A percentile compares a stretch with the other conserved stretches of the same genome.
Evolutionary conservation across 2,888 invertebrate genomes (phyloP).

Genomic region (Orthosia incerta): DNA sequence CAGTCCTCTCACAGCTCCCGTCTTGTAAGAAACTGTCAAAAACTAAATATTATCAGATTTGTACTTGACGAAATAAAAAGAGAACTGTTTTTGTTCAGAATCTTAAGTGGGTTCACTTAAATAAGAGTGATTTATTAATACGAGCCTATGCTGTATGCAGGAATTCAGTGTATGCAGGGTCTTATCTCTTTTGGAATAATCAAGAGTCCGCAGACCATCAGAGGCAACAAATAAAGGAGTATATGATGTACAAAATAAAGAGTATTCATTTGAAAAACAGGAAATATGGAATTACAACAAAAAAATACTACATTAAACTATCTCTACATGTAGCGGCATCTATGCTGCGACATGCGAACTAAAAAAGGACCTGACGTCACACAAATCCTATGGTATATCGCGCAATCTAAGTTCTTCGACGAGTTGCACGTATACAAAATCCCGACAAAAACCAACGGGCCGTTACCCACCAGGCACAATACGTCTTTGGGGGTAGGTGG

Average conservation of each 20-base stretch:
- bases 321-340: too few species aligned
- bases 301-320: too few species aligned
- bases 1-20: background rate
- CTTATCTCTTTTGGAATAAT: conserved; percentile 6
- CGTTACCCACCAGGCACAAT: too few species aligned
- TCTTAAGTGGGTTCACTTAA: conserved; percentile 6
- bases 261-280: background rate
- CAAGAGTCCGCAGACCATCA: background rate
- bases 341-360: too few species aligned
- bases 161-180: background rate
- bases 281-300: too few species aligned
- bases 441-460: too few species aligned
- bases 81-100: background rate
- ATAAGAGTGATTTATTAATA: conserved; percentile 14
- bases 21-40: background rate
- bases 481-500: too few species aligned
- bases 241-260: background rate
- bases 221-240: background rate
- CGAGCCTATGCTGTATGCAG: background rate
- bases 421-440: too few species aligned
- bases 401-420: too few species aligned
- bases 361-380: too few species aligned
- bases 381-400: too few species aligned
- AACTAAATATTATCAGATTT: background rate
- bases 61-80: background rate